phyloP scores from a whole-genome alignment of 2,797 vertebrate genomes.

The Sciurus vulgaris region DNA sequence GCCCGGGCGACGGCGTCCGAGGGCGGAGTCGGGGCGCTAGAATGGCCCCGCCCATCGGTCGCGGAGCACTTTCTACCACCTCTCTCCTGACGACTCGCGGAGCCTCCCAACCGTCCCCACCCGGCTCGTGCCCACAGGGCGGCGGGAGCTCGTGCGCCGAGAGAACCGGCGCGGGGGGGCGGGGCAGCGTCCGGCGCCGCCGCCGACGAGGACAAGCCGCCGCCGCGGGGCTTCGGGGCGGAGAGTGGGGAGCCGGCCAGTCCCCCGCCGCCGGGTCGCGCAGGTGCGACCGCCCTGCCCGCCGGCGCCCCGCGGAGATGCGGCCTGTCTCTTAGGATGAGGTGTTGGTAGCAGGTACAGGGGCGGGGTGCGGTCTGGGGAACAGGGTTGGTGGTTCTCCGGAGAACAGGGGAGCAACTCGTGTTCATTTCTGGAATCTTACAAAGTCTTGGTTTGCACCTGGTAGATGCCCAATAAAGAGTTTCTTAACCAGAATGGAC shows the following conservation, averaged over 20 bases:
- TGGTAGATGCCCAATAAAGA: neutral
- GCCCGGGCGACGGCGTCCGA: neutral
- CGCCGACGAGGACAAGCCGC: neutral
- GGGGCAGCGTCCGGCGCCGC: neutral
- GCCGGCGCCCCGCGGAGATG: slow-evolving; percentile 41
- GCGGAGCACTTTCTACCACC: too few species aligned
- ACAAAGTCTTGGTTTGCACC: neutral
- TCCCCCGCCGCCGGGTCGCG: neutral
- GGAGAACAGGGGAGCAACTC: neutral
- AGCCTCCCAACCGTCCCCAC: neutral
- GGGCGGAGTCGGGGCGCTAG: neutral
- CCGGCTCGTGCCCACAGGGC: rapidly evolving
- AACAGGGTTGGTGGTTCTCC: neutral
- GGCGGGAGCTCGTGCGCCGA: rapidly evolving
- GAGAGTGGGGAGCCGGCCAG: neutral
- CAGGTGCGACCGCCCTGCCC: slow-evolving; percentile 59
- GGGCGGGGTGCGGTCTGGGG: neutral
- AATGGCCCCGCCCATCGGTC: rapidly evolving
- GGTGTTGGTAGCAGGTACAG: slow-evolving; percentile 65
- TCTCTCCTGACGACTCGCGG: rapidly evolving
- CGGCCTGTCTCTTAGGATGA: slow-evolving; percentile 33
- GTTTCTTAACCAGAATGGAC: neutral
- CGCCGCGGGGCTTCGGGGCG: slow-evolving; percentile 22
- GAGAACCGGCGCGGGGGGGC: neutral
- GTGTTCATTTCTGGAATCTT: neutral